Base-by-base conservation (phyloP, 2,888 invertebrate genomes). In the Cryptocephalus primarius region DNA sequence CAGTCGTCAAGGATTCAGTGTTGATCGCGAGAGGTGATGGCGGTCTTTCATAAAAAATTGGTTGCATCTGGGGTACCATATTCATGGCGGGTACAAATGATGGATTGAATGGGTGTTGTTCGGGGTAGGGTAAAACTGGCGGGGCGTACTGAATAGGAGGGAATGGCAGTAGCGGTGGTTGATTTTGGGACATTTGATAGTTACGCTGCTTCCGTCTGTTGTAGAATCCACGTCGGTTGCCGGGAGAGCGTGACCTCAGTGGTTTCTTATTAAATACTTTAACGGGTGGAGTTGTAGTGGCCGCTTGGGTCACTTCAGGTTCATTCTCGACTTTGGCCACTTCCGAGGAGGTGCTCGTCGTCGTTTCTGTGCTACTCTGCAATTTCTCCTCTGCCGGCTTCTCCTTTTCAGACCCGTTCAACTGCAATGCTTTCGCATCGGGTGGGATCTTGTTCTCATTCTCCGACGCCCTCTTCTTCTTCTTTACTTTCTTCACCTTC, bases 21-120 rank as follows among this genome's bases (percentile, higher is more conserved):
- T 67, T 65, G 36, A 69, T 55, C 8, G 53, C 46, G 9, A 69
- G 55, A 1, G 68, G 69, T 1, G 69, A 65, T n/a, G 66, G 33
- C 0, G 66, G 63, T 39, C 63, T 52, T 32, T 62, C 60, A 44
- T 54, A 61, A 13, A 56, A 51, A 12, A 60, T 54, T 11, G 60
- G 59, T n/a, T 50, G 52, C 39, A 48, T 46, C 33, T 47, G 54
- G 32, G 54, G 45, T n/a, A 51, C 45, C 12, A 49, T 54, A 11
- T 47, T 48, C 10, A 51, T 47, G 8, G 49, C 48, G 13, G 46
- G 51, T 34, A 49, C 45, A n/a, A 49, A 48, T 10, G 54, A 44
- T 14, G 46, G 46, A 22, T 51, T 48, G 32, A 48, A 48, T 10
- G 45, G 51, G 13, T 41, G 46, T 13, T 44, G 9, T 45, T 42